Evolutionary conservation across 1,140 invertebrate genomes (phyloP).

Genomic region (Drosophila kohkoa): DNA sequence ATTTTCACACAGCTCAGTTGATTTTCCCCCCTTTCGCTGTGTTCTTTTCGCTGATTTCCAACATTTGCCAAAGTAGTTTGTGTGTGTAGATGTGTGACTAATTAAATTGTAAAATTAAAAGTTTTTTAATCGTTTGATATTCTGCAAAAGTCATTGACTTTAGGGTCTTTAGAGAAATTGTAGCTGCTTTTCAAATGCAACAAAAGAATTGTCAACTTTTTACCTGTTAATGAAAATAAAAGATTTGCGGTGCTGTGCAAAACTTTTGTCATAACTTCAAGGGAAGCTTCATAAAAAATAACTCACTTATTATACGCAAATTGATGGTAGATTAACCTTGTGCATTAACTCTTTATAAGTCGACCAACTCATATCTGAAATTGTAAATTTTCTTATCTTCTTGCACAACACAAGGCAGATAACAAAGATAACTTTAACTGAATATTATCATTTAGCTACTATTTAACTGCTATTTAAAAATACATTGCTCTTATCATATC

Average conservation of each 20-base stretch:
- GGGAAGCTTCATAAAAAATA: neutral
- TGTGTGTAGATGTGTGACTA: conserved; percentile 55
- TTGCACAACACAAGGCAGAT: conserved; percentile 22
- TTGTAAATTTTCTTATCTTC: conserved; percentile 28
- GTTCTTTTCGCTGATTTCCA: conserved; percentile 71
- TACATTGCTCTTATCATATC: conserved; percentile 26
- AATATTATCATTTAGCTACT: conserved; percentile 16
- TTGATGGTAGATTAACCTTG: neutral
- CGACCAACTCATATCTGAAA: neutral
- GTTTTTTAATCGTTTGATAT: conserved; percentile 37
- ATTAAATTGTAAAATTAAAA: conserved; percentile 76
- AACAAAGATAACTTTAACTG: conserved; percentile 6
- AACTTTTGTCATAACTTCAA: too few species aligned
- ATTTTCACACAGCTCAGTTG: conserved; percentile 39
- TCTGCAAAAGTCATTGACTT: conserved; percentile 73
- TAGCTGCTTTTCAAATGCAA: conserved; percentile 20
- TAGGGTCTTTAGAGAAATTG: conserved; percentile 33
- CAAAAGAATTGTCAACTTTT: conserved; percentile 12
- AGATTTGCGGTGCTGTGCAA: too few species aligned
- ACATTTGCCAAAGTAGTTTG: conserved; percentile 50
- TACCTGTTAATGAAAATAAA: neutral
- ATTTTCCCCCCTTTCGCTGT: conserved; percentile 37
- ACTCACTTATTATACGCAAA: neutral
- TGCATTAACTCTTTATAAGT: neutral
- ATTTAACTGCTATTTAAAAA: conserved; percentile 24